Evolutionary conservation across 2,113 vertebrate species (phyloP).

Genomic region (Himantopus leucocephalus): DNA sequence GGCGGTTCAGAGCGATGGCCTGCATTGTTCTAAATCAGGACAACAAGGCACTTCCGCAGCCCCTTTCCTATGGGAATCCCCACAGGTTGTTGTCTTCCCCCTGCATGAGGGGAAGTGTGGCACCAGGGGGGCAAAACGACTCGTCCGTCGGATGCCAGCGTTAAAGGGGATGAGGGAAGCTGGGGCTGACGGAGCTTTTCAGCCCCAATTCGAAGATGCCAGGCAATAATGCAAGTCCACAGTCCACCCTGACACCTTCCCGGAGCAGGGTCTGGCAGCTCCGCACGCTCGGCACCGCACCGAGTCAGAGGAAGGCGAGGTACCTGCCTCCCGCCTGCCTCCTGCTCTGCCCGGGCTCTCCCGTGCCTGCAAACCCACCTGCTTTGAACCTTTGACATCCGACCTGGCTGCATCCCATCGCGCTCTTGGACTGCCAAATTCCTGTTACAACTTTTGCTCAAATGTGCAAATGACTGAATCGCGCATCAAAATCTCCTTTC

Average conservation of each 20-base stretch:
- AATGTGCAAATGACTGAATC: background rate
- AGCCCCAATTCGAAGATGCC: fast-evolving
- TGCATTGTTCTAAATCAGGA: conserved; percentile 28
- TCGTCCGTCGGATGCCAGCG: fast-evolving
- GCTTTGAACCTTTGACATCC: background rate
- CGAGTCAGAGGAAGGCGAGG: fast-evolving
- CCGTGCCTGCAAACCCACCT: background rate
- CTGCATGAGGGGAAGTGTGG: background rate
- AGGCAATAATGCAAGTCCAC: background rate
- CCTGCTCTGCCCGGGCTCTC: background rate
- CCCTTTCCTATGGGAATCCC: conserved; percentile 30
- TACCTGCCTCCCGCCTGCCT: background rate
- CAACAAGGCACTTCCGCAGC: conserved; percentile 16
- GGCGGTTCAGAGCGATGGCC: background rate
- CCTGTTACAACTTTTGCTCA: background rate
- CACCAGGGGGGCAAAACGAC: background rate
- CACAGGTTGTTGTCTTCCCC: background rate
- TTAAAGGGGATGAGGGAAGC: background rate
- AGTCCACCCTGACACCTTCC: background rate
- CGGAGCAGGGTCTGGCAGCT: background rate
- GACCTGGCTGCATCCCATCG: fast-evolving
- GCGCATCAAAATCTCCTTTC: background rate
- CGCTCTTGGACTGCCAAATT: fast-evolving
- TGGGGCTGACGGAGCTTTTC: background rate
- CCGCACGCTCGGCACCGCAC: fast-evolving